phyloP scores from a whole-genome alignment of 2,888 invertebrate genomes.

The Dicyrtomina minuta region DNA sequence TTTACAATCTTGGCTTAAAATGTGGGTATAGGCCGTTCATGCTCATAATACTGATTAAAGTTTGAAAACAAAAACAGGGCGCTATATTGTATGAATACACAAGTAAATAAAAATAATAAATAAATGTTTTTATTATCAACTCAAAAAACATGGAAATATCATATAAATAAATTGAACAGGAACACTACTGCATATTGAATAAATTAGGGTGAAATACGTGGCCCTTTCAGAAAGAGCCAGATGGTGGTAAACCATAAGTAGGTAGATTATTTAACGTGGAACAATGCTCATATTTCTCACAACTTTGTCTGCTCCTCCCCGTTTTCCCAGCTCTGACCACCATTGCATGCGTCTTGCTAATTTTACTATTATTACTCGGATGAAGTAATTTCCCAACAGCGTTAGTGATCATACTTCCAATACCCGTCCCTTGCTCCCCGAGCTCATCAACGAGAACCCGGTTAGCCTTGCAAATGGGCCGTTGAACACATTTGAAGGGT shows the following conservation, averaged over 20 bases:
- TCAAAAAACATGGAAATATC: no score
- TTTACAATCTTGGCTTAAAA: no score
- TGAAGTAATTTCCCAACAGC: constrained; percentile 16
- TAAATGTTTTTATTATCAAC: no score
- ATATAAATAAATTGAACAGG: no score
- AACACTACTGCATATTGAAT: no score
- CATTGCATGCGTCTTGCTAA: neutral
- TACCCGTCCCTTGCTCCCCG: constrained; percentile 22
- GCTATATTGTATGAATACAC: no score
- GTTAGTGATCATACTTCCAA: constrained; percentile 12
- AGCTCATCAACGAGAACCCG: constrained; percentile 18
- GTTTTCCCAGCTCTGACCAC: constrained; percentile 16
- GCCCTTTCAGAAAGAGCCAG: constrained; percentile 24
- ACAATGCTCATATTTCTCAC: constrained; percentile 22
- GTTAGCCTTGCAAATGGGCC: constrained; percentile 26
- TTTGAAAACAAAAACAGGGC: no score
- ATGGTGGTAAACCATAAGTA: constrained; percentile 16
- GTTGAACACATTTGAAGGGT: constrained; percentile 56
- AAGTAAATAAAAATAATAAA: no score
- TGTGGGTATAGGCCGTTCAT: no score
- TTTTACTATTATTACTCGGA: neutral
- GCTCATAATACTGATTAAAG: no score
- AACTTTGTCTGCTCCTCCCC: constrained; percentile 8
- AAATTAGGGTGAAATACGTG: no score
- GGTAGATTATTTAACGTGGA: constrained; percentile 11